Evolutionary conservation across 1,140 invertebrate species (phyloP).

Genomic region (Dinothrombium tinctorium): DNA sequence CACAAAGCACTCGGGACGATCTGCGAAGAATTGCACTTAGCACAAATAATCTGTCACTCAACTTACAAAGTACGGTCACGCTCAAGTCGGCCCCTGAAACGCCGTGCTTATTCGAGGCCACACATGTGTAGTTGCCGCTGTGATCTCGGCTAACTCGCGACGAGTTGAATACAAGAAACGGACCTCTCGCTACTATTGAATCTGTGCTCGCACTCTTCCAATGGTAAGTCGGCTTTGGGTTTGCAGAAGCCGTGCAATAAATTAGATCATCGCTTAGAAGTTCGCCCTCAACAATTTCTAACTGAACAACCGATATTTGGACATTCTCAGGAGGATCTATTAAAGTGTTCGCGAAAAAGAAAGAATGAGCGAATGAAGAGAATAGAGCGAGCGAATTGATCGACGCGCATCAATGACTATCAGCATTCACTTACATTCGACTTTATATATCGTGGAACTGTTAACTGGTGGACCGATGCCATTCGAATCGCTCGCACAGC

Average conservation of each 20-base stretch:
- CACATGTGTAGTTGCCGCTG: slow-evolving; percentile 43
- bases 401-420: too few species aligned
- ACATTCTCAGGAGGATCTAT: slow-evolving; percentile 65
- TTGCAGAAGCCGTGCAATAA: slow-evolving; percentile 45
- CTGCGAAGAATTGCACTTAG: slow-evolving; percentile 23
- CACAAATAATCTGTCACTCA: slow-evolving; percentile 2
- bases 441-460: slow-evolving; percentile 51
- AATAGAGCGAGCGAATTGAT: background rate
- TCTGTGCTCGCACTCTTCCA: slow-evolving; percentile 10
- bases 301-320: slow-evolving; percentile 38
- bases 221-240: slow-evolving; percentile 26
- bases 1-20: slow-evolving; percentile 57
- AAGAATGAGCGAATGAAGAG: background rate
- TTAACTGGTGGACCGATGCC: slow-evolving; percentile 40
- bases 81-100: slow-evolving; percentile 32
- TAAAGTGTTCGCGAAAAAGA: slow-evolving; percentile 8
- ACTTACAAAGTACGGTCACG: slow-evolving; percentile 58
- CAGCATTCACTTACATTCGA: slow-evolving; percentile 66
- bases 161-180: slow-evolving; percentile 23
- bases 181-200: slow-evolving; percentile 10
- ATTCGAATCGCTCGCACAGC: slow-evolving; percentile 50
- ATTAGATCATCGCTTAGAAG: slow-evolving; percentile 38
- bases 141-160: slow-evolving; percentile 6
- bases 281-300: slow-evolving; percentile 50
- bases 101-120: slow-evolving; percentile 49